A percentile compares a stretch with the other conserved stretches of the same genome.
phyloP scores from a whole-genome alignment of 2,888 invertebrate species.

The Gymnosoma rotundatum region DNA sequence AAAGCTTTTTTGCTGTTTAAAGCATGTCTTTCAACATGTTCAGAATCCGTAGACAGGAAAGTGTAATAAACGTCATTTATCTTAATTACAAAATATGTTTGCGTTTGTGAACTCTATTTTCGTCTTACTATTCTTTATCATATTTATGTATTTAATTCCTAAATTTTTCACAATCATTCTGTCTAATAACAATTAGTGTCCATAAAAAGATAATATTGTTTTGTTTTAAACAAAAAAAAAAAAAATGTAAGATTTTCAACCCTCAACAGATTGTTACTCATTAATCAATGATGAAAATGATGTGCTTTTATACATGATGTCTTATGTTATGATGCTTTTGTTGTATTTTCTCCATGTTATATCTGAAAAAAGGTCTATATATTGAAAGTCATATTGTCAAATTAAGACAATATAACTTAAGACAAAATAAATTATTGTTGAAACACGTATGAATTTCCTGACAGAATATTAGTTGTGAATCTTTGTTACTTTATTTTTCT shows the following conservation, averaged over 20 bases:
- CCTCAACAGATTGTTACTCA: conserved; percentile 59
- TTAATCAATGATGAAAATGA: conserved; percentile 66
- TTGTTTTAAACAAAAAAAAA: conserved; percentile 57
- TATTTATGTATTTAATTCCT: no score
- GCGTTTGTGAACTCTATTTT: background rate
- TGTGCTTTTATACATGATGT: conserved; percentile 28
- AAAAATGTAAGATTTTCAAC: conserved; percentile 60
- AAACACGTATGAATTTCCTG: no score
- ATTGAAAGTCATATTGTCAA: no score
- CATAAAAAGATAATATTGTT: conserved; percentile 35
- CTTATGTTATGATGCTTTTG: background rate
- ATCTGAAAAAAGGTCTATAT: no score
- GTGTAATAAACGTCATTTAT: conserved; percentile 16
- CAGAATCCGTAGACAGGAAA: background rate
- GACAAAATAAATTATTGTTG: no score
- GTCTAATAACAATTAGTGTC: conserved; percentile 7
- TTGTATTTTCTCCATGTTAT: no score
- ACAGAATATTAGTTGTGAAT: no score
- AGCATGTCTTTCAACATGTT: background rate
- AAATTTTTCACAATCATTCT: no score
- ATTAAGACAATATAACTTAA: no score
- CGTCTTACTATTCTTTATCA: background rate
- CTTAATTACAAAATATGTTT: conserved; percentile 13
- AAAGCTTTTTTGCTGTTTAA: no score
- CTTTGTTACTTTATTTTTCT: no score